Percentiles rank a stretch among this genome's conserved stretches.
phyloP scores from a whole-genome alignment of 2,113 vertebrate genomes.

The Seriola quinqueradiata region DNA sequence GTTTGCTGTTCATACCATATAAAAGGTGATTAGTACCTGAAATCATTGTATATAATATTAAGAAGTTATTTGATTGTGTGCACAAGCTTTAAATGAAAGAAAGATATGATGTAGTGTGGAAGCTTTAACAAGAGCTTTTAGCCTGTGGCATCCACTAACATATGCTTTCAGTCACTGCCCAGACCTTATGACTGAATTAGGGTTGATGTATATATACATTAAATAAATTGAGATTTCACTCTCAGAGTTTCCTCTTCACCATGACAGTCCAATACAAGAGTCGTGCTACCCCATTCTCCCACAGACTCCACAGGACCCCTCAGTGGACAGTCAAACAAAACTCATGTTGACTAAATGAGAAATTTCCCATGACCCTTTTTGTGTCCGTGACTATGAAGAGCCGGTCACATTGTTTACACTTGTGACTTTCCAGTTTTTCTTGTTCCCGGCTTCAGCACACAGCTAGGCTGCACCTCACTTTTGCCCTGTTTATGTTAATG shows the following conservation, averaged over 20 bases:
- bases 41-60: neutral
- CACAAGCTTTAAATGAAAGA: neutral
- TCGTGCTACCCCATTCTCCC: neutral
- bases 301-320: slow-evolving; percentile 3
- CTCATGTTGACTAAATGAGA: slow-evolving; percentile 1
- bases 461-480: neutral
- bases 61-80: neutral
- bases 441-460: slow-evolving; percentile 29
- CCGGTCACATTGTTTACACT: slow-evolving; percentile 26
- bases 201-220: neutral
- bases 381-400: slow-evolving; percentile 18
- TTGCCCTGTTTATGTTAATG: slow-evolving; percentile 60
- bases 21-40: neutral
- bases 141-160: neutral
- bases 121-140: neutral
- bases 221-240: neutral
- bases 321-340: slow-evolving; percentile 10
- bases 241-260: neutral
- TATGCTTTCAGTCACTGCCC: neutral
- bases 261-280: neutral
- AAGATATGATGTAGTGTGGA: neutral
- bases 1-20: neutral
- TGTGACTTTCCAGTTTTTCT: slow-evolving; percentile 65
- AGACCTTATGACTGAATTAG: neutral
- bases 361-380: slow-evolving; percentile 39